phyloP scores from a whole-genome alignment of 2,113 vertebrate genomes.

The Atractosteus spatula region DNA sequence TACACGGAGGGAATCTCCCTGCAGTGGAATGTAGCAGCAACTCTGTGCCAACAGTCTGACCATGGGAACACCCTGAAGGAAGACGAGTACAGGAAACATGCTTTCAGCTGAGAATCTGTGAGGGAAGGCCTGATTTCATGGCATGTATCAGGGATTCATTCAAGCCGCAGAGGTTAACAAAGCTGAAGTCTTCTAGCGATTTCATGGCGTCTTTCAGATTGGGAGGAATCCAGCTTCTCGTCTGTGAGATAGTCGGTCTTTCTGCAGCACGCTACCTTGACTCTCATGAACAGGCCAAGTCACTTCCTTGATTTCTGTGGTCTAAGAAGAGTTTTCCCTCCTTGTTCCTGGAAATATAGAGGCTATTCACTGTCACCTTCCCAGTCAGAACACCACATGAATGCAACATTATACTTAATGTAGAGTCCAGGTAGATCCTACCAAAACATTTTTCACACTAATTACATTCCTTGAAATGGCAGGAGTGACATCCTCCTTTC shows the following conservation, averaged over 20 bases:
- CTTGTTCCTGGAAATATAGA: too few relatives aligned
- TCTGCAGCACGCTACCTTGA: conserved; percentile 35
- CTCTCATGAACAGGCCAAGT: conserved; percentile 13
- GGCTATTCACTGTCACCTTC: too few relatives aligned
- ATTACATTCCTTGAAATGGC: too few relatives aligned
- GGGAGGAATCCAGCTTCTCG: conserved; percentile 6
- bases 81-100: conserved; percentile 9
- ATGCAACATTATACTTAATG: too few relatives aligned
- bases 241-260: too few relatives aligned
- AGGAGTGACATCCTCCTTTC: too few relatives aligned
- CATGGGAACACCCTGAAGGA: neutral
- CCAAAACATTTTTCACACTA: too few relatives aligned
- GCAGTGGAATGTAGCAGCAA: too few relatives aligned
- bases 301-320: too few relatives aligned
- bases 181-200: conserved; percentile 18
- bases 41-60: neutral
- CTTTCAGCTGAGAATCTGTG: conserved; percentile 36
- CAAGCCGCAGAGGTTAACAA: conserved; percentile 31
- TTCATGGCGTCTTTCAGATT: conserved; percentile 44
- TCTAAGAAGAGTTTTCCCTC: too few relatives aligned
- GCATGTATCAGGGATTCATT: conserved; percentile 34
- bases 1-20: neutral
- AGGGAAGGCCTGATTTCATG: conserved; percentile 33
- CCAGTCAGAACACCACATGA: too few relatives aligned
- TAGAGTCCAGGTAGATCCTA: too few relatives aligned